A percentile compares a stretch with the other conserved stretches of the same genome.
Conservation (phyloP, 1,140 invertebrate species). For the Drosophila erecta region DNA sequence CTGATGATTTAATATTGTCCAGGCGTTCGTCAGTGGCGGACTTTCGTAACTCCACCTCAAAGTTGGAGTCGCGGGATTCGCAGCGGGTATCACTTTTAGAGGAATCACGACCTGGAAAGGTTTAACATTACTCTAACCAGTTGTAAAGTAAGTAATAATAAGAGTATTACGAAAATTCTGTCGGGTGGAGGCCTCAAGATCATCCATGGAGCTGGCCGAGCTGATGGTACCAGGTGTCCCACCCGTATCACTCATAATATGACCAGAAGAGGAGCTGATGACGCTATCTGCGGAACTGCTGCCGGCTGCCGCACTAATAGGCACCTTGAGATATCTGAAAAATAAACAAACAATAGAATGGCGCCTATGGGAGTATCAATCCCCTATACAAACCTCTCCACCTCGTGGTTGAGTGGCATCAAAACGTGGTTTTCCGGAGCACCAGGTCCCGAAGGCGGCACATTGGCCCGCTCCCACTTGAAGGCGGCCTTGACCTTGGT, state of each 20-base stretch:
- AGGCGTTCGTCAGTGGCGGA: slow-evolving; percentile 63
- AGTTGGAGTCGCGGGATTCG: slow-evolving; percentile 44
- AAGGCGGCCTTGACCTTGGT: slow-evolving; percentile 93
- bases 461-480: slow-evolving; percentile 89
- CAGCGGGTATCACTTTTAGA: slow-evolving; percentile 72
- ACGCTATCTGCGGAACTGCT: slow-evolving; percentile 86
- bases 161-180: slow-evolving; percentile 56
- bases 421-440: slow-evolving; percentile 82
- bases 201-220: slow-evolving; percentile 82
- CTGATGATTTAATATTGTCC: slow-evolving; percentile 38
- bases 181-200: slow-evolving; percentile 61
- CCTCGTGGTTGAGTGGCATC: slow-evolving; percentile 78
- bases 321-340: slow-evolving; percentile 84
- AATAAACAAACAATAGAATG: not conserved
- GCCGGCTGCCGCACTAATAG: slow-evolving; percentile 78
- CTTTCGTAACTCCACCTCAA: slow-evolving; percentile 59
- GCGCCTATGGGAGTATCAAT: too few species aligned
- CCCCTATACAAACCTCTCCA: slow-evolving; percentile 68
- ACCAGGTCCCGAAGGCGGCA: slow-evolving; percentile 70
- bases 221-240: slow-evolving; percentile 79
- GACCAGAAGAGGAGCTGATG: slow-evolving; percentile 84
- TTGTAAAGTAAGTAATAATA: not conserved
- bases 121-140: not conserved
- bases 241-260: slow-evolving; percentile 73
- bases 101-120: slow-evolving; percentile 69